These are phyloP conservation scores for Brienomyrus longianalis DNA, from an alignment of 2,113 vertebrate genomes.

Conservation along the genomic window DNA sequence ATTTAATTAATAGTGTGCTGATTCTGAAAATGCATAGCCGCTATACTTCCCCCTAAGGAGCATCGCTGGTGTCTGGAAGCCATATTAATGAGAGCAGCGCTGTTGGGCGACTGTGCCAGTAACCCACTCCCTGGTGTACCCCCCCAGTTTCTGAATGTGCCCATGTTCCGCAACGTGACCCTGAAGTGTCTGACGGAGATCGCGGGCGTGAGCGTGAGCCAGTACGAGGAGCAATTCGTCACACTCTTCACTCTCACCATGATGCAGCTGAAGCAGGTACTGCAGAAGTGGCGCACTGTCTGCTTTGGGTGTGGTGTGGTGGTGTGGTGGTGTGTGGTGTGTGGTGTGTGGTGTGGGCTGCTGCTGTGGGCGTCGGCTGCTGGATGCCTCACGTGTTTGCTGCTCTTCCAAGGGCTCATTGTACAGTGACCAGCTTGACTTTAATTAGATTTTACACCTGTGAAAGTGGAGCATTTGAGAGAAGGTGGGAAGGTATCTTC, in stretches of 20 bases:
- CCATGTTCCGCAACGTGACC: conserved; percentile 98
- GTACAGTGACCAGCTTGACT: background rate
- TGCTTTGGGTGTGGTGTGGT: background rate
- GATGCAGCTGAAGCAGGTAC: conserved; percentile 97
- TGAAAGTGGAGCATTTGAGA: background rate
- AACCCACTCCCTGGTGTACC: background rate
- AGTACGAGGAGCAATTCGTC: conserved; percentile 97
- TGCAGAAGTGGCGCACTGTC: background rate
- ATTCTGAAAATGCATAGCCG: background rate
- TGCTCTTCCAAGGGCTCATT: background rate
- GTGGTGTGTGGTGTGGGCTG: too few relatives aligned
- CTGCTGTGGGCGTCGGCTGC: background rate
- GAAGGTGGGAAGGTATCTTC: background rate
- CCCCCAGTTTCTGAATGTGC: conserved; percentile 89
- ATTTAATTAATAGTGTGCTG: conserved; percentile 10
- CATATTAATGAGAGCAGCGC: conserved; percentile 14
- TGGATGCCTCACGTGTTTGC: background rate
- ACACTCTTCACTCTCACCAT: conserved; percentile 95
- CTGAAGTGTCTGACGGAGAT: conserved; percentile 99
- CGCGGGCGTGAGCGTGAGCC: conserved; percentile 93
- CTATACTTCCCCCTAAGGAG: conserved; percentile 6
- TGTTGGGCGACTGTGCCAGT: conserved; percentile 3
- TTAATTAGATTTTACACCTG: background rate
- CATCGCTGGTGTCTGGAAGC: background rate
- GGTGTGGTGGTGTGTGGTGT: too few relatives aligned